phyloP scores from a whole-genome alignment of 1,140 invertebrate genomes.

The Drosophila baimaii region DNA sequence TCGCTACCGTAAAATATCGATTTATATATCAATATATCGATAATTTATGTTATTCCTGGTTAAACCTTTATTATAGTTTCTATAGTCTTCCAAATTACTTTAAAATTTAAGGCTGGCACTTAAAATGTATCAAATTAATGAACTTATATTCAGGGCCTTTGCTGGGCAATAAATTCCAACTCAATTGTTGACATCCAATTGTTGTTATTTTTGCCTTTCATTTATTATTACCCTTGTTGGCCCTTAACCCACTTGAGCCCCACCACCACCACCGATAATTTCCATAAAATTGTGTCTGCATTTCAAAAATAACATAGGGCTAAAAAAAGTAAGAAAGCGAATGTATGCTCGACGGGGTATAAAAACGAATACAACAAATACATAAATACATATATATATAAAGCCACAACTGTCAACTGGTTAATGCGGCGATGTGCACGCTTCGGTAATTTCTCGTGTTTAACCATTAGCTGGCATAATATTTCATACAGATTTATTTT shows the following conservation, averaged over 20 bases:
- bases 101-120: not conserved
- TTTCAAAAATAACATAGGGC: constrained; percentile 9
- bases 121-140: not conserved
- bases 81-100: not conserved
- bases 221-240: not conserved
- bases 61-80: too few species aligned
- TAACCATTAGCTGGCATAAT: constrained; percentile 42
- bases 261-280: constrained; percentile 13
- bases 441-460: constrained; percentile 34
- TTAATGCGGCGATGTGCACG: not conserved
- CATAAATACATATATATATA: not conserved
- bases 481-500: constrained; percentile 35
- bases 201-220: not conserved
- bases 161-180: not conserved
- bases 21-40: too few species aligned
- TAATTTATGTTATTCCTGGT: too few species aligned
- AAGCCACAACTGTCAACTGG: constrained; percentile 32
- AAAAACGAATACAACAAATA: not conserved
- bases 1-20: too few species aligned
- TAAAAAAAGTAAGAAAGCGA: too few species aligned
- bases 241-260: constrained; percentile 1
- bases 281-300: constrained; percentile 4
- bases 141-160: too few species aligned
- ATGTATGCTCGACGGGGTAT: too few species aligned
- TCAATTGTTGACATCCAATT: constrained; percentile 1